Base-by-base conservation (phyloP, 2,113 vertebrate genomes). In the Grus americana region DNA sequence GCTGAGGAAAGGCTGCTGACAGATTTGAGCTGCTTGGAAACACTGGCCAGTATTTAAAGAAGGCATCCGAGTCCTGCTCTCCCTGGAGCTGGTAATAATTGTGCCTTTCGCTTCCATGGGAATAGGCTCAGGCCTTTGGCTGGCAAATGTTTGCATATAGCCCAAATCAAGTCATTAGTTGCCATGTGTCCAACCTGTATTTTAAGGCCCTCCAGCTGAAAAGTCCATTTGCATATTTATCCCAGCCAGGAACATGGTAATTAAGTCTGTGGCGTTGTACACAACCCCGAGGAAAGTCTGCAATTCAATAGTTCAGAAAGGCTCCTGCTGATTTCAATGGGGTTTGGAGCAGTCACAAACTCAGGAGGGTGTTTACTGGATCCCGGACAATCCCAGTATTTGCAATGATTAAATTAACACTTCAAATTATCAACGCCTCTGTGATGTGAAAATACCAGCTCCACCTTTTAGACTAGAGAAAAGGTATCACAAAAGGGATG, bases 141-240 rank as follows among this genome's bases (percentile, higher is more conserved):
- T 92, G 81, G 63, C 78, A 94, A 92, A 86, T 90, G 91, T 94
- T 96, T 94, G 88, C 90, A 92, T 96, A 94, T 89, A 96, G 82
- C 71, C 94, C 93, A 96, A 95, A 95, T 96, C 97, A 95, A 95
- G 95, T 91, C 95, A 97, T 96, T 97, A 97, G 91, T 94, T 93
- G 81, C 96, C 87, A 83, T 92, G 87, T 90, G 84, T 80, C 81
- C 89, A 86, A 97, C 93, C 92, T 95, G 87, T 97, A 90, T 78
- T 95, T 97, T 97, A 95, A 96, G 91, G 66, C 93, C 96, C 96
- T 97, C 78, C 91, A 92, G 95, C 93, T 91, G 96, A 97, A 95
- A 91, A 90, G 92, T 79, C 93, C 71, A 95, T 97, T 97, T 97
- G 95, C 94, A 96, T 96, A 91, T 91, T 93, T 94, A 95, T 95